Conservation (phyloP, 53 echinoderm and acorn worm species). For the Henricia sp. region DNA sequence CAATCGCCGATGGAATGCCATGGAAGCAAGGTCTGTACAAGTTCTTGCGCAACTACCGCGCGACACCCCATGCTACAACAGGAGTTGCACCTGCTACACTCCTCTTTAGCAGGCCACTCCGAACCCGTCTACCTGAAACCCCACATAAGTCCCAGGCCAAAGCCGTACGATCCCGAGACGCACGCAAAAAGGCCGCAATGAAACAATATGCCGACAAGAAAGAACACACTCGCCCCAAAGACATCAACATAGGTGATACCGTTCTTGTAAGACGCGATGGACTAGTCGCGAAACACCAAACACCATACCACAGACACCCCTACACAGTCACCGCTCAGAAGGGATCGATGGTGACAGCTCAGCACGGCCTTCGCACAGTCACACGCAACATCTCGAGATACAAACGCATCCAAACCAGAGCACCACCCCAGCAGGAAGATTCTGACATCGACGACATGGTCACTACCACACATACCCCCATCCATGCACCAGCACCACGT, state of each 20-base stretch:
- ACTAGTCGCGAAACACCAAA: constrained; percentile 17
- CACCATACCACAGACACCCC: constrained; percentile 38
- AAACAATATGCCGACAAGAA: constrained; percentile 19
- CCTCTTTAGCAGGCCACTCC: constrained; percentile 1
- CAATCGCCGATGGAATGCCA: constrained; percentile 42
- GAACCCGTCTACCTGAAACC: background rate
- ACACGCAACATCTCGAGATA: too few relatives aligned
- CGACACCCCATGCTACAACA: constrained; percentile 69
- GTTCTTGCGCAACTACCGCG: too few relatives aligned
- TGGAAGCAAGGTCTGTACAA: constrained; percentile 66
- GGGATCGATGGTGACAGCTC: constrained; percentile 28
- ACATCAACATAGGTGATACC: constrained; percentile 2
- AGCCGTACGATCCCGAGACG: background rate
- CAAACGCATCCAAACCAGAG: background rate
- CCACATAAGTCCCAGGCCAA: background rate
- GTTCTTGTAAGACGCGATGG: constrained; percentile 27
- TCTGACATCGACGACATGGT: constrained; percentile 4
- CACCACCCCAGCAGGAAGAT: background rate
- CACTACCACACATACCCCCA: background rate
- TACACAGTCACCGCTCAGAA: constrained; percentile 19
- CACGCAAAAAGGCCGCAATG: background rate
- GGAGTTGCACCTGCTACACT: constrained; percentile 27
- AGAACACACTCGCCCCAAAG: background rate
- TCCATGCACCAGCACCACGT: background rate
- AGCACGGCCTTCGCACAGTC: background rate